These are phyloP conservation scores for Cinara cedri DNA, from an alignment of 2,888 invertebrate species.

Conservation along the genomic window DNA sequence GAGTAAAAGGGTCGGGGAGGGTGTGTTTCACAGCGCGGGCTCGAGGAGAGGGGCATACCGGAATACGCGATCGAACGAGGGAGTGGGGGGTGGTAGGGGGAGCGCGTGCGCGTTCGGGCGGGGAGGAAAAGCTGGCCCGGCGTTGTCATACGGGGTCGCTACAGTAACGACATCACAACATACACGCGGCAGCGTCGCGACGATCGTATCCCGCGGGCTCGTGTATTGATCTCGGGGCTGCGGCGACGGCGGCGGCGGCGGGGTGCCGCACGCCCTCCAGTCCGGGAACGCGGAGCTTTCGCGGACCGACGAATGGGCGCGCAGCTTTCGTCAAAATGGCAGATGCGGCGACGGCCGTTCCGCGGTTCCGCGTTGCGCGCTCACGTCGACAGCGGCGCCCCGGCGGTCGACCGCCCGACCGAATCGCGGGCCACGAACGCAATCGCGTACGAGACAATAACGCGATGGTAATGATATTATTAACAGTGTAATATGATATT, in stretches of 20 bases:
- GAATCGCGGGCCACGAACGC: no score
- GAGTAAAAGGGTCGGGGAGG: conserved; percentile 15
- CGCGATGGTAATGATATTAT: no score
- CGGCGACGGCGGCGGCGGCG: neutral
- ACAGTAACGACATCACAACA: conserved; percentile 57
- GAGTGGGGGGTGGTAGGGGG: neutral
- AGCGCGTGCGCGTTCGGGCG: neutral
- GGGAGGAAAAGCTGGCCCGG: conserved; percentile 36
- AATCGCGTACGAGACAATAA: no score
- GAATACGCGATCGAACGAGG: neutral
- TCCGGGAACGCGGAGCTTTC: conserved; percentile 7
- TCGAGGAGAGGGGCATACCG: neutral
- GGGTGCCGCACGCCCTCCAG: neutral
- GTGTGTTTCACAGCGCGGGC: no score
- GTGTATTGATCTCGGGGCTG: conserved; percentile 47
- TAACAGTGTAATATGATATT: no score
- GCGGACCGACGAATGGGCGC: conserved; percentile 45
- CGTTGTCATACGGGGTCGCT: conserved; percentile 54
- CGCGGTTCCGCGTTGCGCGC: neutral
- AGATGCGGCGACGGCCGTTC: conserved; percentile 11
- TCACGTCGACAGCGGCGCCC: no score
- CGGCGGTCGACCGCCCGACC: no score
- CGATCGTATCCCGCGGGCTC: conserved; percentile 43
- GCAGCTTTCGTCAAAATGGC: conserved; percentile 53
- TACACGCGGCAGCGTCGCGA: conserved; percentile 19